Percentiles rank a stretch among this genome's conserved stretches.
Evolutionary conservation across 1,140 invertebrate species (phyloP).

Genomic region (Pissodes strobi): DNA sequence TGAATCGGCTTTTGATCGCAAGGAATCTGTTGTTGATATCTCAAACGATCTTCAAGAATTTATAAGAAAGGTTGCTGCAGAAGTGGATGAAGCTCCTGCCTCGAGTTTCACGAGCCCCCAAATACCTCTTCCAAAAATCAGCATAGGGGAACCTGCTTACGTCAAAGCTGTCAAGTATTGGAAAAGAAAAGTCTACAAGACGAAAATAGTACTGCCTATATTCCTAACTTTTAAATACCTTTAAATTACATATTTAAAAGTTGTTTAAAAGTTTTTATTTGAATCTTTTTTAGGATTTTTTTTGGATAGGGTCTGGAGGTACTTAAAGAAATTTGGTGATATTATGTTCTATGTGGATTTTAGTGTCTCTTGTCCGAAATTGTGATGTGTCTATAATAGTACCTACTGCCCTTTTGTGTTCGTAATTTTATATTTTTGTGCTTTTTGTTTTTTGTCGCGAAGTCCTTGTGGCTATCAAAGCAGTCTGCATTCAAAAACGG

Average conservation of each 20-base stretch:
- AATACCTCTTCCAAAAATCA: conserved; percentile 37
- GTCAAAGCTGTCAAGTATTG: conserved; percentile 52
- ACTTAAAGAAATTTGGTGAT: conserved; percentile 21
- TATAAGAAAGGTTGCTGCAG: conserved; percentile 27
- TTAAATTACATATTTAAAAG: conserved; percentile 2
- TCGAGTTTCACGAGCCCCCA: conserved; percentile 13
- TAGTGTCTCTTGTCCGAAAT: conserved; percentile 13
- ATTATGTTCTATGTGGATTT: conserved; percentile 17
- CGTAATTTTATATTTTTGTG: conserved; percentile 13
- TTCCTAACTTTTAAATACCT: conserved; percentile 15
- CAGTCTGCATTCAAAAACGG: too few species aligned
- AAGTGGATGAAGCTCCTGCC: conserved; percentile 11
- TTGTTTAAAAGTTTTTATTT: conserved; percentile 5
- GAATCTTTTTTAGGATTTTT: conserved; percentile 27
- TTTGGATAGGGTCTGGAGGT: conserved; percentile 22
- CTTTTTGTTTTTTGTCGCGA: conserved; percentile 10
- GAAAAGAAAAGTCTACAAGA: conserved; percentile 52
- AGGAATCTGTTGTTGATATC: conserved; percentile 24
- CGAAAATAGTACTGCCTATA: conserved; percentile 54
- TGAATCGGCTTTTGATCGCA: not conserved
- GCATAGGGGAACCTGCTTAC: conserved; percentile 46
- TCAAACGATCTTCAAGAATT: conserved; percentile 28
- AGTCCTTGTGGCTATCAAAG: too few species aligned
- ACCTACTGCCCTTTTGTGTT: conserved; percentile 4
- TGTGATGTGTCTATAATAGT: conserved; percentile 21